Percentiles rank a stretch among this genome's conserved stretches.
phyloP scores from a whole-genome alignment of 2,797 vertebrate genomes.

The Morelia viridis region DNA sequence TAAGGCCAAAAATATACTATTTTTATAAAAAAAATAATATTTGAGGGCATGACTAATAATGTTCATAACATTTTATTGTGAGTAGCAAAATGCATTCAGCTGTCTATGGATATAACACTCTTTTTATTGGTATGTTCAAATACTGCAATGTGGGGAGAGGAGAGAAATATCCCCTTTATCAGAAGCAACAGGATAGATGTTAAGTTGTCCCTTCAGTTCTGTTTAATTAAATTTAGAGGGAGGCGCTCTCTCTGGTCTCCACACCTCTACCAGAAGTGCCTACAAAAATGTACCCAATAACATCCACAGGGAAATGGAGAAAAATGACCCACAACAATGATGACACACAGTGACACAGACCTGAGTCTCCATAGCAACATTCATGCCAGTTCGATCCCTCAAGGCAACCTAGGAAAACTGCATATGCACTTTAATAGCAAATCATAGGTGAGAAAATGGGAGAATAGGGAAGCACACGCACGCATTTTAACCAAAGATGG shows the following conservation, averaged over 20 bases:
- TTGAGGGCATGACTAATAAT: not conserved
- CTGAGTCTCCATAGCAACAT: conserved; percentile 11
- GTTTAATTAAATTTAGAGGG: not conserved
- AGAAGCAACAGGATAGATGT: not conserved
- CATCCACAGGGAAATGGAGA: not conserved
- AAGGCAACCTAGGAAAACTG: not conserved
- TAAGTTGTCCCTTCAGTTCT: not conserved
- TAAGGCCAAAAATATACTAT: not conserved
- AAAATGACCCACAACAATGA: conserved; percentile 15
- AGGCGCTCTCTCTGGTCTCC: not conserved
- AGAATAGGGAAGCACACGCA: not conserved
- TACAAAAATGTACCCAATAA: not conserved
- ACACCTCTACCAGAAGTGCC: not conserved
- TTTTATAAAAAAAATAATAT: not conserved
- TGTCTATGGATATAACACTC: not conserved
- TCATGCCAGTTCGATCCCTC: not conserved
- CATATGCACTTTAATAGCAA: not conserved
- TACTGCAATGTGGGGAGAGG: not conserved
- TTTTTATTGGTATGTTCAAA: not conserved
- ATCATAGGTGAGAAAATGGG: not conserved
- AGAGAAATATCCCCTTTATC: not conserved
- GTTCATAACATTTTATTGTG: not conserved
- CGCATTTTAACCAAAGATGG: not conserved
- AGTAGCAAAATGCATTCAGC: not conserved
- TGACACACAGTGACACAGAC: conserved; percentile 12